Percentiles rank a stretch among this genome's conserved stretches.
These are phyloP conservation scores for Rhadinocentrus ornatus DNA, from an alignment of 2,797 vertebrate genomes.

Conservation along the genomic window DNA sequence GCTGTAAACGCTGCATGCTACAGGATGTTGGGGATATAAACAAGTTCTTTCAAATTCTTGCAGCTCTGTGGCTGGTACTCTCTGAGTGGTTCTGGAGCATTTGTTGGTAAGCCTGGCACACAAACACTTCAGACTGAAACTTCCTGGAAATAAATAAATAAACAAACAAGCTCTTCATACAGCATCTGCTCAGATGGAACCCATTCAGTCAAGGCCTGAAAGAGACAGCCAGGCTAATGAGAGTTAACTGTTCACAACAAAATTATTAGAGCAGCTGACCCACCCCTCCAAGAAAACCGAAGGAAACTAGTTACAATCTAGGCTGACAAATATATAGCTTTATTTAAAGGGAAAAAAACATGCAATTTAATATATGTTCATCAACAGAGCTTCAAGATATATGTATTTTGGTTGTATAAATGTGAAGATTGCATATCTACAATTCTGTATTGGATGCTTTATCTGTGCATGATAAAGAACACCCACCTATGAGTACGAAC, in stretches of 20 bases:
- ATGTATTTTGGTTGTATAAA: conserved; percentile 19
- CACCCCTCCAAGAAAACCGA: conserved; percentile 36
- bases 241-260: conserved; percentile 68
- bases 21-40: conserved; percentile 58
- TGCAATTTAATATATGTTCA: conserved; percentile 42
- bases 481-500: conserved; percentile 23
- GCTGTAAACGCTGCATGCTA: conserved; percentile 61
- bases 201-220: conserved; percentile 66
- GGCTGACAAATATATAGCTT: conserved; percentile 4
- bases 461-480: conserved; percentile 29
- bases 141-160: conserved; percentile 75
- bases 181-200: conserved; percentile 78
- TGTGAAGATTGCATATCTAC: conserved; percentile 12
- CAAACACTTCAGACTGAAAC: conserved; percentile 64
- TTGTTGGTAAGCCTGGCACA: conserved; percentile 53
- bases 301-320: conserved; percentile 12
- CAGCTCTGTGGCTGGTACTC: conserved; percentile 33
- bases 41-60: conserved; percentile 51
- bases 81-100: conserved; percentile 47
- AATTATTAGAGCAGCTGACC: conserved; percentile 66
- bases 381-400: conserved; percentile 29
- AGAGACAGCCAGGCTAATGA: conserved; percentile 70
- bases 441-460: conserved; percentile 20
- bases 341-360: no score
- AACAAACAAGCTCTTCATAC: conserved; percentile 70